A percentile compares a stretch with the other conserved stretches of the same genome.
These are phyloP conservation scores for Tetranychus urticae DNA, from an alignment of 1,140 invertebrate species.

Conservation along the genomic window DNA sequence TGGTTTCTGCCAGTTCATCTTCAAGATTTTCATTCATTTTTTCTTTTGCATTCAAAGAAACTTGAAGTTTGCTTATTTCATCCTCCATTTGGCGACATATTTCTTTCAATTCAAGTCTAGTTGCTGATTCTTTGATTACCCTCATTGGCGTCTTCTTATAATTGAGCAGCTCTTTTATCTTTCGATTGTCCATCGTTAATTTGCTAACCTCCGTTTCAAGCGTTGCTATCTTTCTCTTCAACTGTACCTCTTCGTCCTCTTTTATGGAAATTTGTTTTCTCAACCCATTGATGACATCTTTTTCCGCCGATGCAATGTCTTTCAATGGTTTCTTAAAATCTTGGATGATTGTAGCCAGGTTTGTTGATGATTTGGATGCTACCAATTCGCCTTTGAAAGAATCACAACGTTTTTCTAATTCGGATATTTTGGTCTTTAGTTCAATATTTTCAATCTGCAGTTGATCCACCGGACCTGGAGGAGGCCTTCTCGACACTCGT, in stretches of 20 bases:
- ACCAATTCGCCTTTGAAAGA: background rate
- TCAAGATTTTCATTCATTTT: conserved; percentile 23
- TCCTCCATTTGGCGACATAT: conserved; percentile 51
- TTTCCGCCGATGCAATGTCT: background rate
- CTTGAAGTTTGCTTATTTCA: conserved; percentile 42
- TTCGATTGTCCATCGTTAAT: background rate
- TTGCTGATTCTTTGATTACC: conserved; percentile 40
- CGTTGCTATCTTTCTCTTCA: background rate
- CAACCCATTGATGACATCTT: background rate
- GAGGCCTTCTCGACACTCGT: conserved; percentile 15
- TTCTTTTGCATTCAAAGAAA: conserved; percentile 32
- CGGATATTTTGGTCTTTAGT: conserved; percentile 31
- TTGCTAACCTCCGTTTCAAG: background rate
- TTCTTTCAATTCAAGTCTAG: conserved; percentile 40
- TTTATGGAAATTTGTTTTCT: background rate
- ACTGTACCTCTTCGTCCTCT: background rate
- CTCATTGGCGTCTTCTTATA: conserved; percentile 34
- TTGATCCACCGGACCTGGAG: conserved; percentile 17
- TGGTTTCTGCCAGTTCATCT: conserved; percentile 26
- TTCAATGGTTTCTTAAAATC: too few species aligned
- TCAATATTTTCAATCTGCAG: conserved; percentile 25
- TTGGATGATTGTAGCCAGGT: background rate
- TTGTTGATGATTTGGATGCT: background rate
- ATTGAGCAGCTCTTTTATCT: conserved; percentile 16
- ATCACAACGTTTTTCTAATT: conserved; percentile 36